Evolutionary conservation across 1,140 invertebrate species (phyloP).

Genomic region (Sitophilus oryzae): DNA sequence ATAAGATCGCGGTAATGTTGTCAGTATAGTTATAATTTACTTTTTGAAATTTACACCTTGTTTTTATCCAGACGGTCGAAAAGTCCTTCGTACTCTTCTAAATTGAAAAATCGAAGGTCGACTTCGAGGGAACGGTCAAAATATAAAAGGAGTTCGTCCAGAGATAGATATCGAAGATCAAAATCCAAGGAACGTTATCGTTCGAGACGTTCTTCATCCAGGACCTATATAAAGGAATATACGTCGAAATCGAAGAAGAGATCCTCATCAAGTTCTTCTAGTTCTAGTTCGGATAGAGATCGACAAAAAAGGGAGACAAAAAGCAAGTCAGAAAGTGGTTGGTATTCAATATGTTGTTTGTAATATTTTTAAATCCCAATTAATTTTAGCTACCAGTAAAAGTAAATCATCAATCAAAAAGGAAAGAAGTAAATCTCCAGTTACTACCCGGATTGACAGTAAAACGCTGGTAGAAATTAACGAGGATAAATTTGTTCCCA

Average conservation of each 20-base stretch:
- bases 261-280: slow-evolving; percentile 25
- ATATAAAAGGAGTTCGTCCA: slow-evolving; percentile 12
- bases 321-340: slow-evolving; percentile 11
- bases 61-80: slow-evolving; percentile 16
- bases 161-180: slow-evolving; percentile 21
- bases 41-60: background rate
- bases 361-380: background rate
- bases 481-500: slow-evolving; percentile 35
- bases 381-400: background rate
- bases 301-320: slow-evolving; percentile 13
- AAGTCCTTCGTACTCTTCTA: slow-evolving; percentile 27
- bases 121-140: slow-evolving; percentile 27
- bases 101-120: slow-evolving; percentile 25
- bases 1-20: slow-evolving; percentile 11
- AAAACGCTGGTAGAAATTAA: slow-evolving; percentile 38
- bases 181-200: slow-evolving; percentile 30
- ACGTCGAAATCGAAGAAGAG: slow-evolving; percentile 27
- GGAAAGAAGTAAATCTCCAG: background rate
- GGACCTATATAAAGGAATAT: slow-evolving; percentile 35
- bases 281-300: slow-evolving; percentile 14
- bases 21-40: background rate
- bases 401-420: background rate
- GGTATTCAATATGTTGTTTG: background rate
- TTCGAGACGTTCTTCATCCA: slow-evolving; percentile 32
- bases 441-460: slow-evolving; percentile 23